A percentile compares a stretch with the other conserved stretches of the same genome.
phyloP scores from a whole-genome alignment of 2,888 invertebrate genomes.

The Hydroisotoma schaefferi region DNA sequence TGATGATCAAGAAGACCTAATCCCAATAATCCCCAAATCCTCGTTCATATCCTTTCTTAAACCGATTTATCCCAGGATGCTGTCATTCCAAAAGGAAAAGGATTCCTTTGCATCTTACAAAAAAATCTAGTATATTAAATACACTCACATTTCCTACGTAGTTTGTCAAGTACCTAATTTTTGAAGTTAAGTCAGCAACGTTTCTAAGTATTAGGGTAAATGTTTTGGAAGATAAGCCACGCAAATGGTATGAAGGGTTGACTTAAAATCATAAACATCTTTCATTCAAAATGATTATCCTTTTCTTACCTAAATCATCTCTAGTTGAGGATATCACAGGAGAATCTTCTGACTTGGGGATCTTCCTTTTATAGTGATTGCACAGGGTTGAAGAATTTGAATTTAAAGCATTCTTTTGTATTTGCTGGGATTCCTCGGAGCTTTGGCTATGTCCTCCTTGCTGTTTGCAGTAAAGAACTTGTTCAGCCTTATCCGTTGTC shows the following conservation, averaged over 20 bases:
- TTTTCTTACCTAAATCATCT: slow-evolving; percentile 48
- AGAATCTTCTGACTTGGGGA: slow-evolving; percentile 52
- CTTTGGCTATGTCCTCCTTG: too few species aligned
- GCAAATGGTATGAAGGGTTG: background rate
- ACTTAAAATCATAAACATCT: slow-evolving; percentile 4
- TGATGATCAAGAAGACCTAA: too few species aligned
- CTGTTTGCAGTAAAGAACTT: background rate
- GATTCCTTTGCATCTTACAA: background rate
- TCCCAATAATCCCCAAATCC: too few species aligned
- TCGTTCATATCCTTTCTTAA: background rate
- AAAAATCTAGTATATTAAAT: background rate
- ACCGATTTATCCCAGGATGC: background rate
- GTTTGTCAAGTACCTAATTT: background rate
- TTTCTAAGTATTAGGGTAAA: too few species aligned
- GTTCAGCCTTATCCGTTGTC: slow-evolving; percentile 32
- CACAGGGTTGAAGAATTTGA: background rate
- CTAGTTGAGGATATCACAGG: slow-evolving; percentile 49
- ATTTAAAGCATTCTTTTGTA: background rate
- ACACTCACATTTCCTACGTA: background rate
- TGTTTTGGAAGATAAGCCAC: too few species aligned
- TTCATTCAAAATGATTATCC: background rate
- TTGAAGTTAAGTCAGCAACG: too few species aligned
- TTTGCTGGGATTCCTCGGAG: background rate
- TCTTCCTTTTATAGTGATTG: slow-evolving; percentile 66
- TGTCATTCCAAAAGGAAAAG: background rate